phyloP scores from a whole-genome alignment of 2,888 invertebrate genomes.

The Philereme transversata region DNA sequence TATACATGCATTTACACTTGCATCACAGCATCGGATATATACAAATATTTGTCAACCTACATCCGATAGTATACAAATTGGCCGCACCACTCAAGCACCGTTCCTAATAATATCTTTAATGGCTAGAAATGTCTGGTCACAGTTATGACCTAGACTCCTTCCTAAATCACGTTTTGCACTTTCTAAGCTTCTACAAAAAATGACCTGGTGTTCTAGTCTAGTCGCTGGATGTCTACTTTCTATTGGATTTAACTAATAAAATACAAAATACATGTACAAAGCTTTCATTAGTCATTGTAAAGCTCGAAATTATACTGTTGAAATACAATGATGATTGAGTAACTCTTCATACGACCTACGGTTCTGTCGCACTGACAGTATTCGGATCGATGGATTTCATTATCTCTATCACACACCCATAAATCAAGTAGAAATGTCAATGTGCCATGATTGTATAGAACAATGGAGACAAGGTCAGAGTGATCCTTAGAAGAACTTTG shows the following conservation, averaged over 20 bases:
- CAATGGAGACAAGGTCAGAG: conserved; percentile 35
- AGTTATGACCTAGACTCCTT: conserved; percentile 43
- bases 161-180: conserved; percentile 55
- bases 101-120: conserved; percentile 1
- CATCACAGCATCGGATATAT: conserved; percentile 32
- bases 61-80: not conserved
- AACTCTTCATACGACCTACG: conserved; percentile 60
- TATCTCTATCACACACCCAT: conserved; percentile 54
- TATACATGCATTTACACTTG: conserved; percentile 31
- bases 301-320: conserved; percentile 54
- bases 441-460: conserved; percentile 39
- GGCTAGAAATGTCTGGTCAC: conserved; percentile 23
- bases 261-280: conserved; percentile 7
- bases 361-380: conserved; percentile 68
- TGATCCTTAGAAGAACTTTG: conserved; percentile 18
- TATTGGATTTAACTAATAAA: conserved; percentile 27
- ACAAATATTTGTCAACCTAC: conserved; percentile 9
- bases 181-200: conserved; percentile 57
- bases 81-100: not conserved
- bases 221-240: conserved; percentile 52
- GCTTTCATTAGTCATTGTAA: conserved; percentile 29
- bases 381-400: conserved; percentile 60
- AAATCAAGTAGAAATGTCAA: conserved; percentile 54
- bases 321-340: conserved; percentile 62
- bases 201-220: conserved; percentile 56